Base-by-base conservation (phyloP, 2,797 vertebrate species). In the Dryobates pubescens region DNA sequence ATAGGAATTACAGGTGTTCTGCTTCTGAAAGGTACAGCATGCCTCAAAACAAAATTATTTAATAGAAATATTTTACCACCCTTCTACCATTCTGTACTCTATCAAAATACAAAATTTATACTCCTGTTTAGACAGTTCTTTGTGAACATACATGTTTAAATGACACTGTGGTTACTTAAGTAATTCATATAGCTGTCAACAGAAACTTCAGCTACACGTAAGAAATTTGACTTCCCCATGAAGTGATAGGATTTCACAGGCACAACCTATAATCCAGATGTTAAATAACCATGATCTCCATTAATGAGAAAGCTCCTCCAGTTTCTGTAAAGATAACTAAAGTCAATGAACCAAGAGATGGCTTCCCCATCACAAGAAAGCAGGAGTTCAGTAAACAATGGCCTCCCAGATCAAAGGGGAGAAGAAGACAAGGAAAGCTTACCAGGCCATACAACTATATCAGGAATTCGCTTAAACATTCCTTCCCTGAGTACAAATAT, bases 381-480 rank as follows among this genome's bases (percentile, higher is more conserved):
- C 30, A 43, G 19, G 20, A 61, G n/a, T 58, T 87, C 3, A 74
- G 8, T 10, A 45, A 77, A 79, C 72, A 82, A 27, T 4, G 10
- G 32, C 80, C 47, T 76, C 47, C n/a, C 43, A 78, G 22, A 67
- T 29, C n/a, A 91, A 56, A 81, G 86, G 3, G 30, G 7, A 90
- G 20, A 75, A 57, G 34, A 63, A 6, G 20, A 84, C 22, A 69
- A 56, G 18, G 27, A 81, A 88, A 84, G 98, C 99, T 99, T 98
- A 99, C 99, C 98, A 97, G 99, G 99, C 99, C 99, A 99, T 64
- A 99, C 97, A 96, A 99, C 98, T 97, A 99, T 90, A 97, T 99
- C 99, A 94, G 99, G 99, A 97, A 99, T 97, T 82, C 98, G 98
- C 75, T 99, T 98, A 94, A 99, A 96, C 96, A 98, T 99, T 96